Evolutionary conservation across 2,113 vertebrate genomes (phyloP), one percentile per base, ranked within the genome.

Genomic region (Hirundichthys speculiger): DNA sequence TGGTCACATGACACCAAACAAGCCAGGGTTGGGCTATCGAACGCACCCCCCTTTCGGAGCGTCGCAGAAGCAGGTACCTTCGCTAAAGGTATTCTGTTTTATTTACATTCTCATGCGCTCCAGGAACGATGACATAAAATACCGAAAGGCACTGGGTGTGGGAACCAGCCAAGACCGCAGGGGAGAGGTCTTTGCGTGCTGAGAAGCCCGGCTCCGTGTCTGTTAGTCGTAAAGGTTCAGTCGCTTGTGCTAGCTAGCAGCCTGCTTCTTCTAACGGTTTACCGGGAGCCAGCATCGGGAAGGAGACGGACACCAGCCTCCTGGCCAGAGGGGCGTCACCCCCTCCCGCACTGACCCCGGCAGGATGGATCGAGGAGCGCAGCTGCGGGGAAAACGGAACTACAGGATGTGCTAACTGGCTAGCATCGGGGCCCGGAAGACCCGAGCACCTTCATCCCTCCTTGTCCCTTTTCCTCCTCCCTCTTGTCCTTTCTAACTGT

Each of bases 381-480:
- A 1, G 43, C 20, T 9, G 48, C 4, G 3, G 51, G 48, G 40
- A 27, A 18, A 18, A 4, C 56, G 5, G 7, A 65, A 5, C 45
- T 4, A 46, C 53, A 48, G 30, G 48, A 69, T 61, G 64, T 24
- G 43, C 42, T 70, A 55, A 39, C 63, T 50, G 62, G 71, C 61
- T 72, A 79, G 61, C 69, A 34, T 46, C 48, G 56, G 21, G 82
- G 73, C 82, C 79, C 5, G n/a, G 67, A 58, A 30, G 2, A 54
- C 52, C 68, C 51, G 10, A 19, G 53, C 58, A 39, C 54, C 50
- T 18, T 54, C 48, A 2, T 15, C 30, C 19, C 48, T 41, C 41
- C 66, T 34, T 18, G n/a, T 30, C 43, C 9, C 25, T 14, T 19
- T 12, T 5, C 43, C 5, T 21, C 54, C 54, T 13, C 0, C 15